Percentiles rank a stretch among this genome's conserved stretches.
Evolutionary conservation across 2,113 vertebrate species (phyloP).

Genomic region (Microcebus murinus): DNA sequence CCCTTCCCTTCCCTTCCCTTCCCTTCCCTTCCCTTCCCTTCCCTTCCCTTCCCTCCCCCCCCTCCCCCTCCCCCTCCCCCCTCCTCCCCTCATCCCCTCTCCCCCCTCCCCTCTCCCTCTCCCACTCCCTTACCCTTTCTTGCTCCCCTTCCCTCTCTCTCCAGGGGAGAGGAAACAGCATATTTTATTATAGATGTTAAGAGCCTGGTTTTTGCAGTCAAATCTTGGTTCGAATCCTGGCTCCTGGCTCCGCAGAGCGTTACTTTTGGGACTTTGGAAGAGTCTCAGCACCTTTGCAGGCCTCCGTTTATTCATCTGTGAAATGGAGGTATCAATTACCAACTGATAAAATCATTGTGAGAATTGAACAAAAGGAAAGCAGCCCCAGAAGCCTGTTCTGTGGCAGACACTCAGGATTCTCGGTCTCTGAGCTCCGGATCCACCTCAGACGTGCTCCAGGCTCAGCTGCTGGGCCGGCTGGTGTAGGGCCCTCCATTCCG

Average conservation of each 20-base stretch:
- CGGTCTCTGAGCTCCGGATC: background rate
- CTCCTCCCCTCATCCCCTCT: background rate
- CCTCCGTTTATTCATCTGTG: background rate
- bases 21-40: background rate
- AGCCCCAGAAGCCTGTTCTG: background rate
- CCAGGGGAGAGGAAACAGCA: too few relatives aligned
- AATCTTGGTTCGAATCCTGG: background rate
- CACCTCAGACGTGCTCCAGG: background rate
- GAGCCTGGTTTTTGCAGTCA: background rate
- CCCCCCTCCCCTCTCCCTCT: fast-evolving
- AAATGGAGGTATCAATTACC: background rate
- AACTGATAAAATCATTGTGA: background rate
- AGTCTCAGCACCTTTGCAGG: background rate
- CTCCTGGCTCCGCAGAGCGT: background rate
- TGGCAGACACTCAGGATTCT: background rate
- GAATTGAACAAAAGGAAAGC: background rate
- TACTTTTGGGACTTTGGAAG: background rate
- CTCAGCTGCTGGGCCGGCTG: background rate
- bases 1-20: background rate
- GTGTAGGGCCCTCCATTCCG: background rate
- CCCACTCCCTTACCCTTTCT: background rate
- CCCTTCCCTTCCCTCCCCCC: too few relatives aligned
- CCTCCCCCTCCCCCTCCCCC: background rate
- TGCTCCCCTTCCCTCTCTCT: too few relatives aligned
- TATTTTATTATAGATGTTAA: background rate